A percentile compares a stretch with the other conserved stretches of the same genome.
Conservation (phyloP, 2,797 vertebrate species). For the Allobates femoralis region DNA sequence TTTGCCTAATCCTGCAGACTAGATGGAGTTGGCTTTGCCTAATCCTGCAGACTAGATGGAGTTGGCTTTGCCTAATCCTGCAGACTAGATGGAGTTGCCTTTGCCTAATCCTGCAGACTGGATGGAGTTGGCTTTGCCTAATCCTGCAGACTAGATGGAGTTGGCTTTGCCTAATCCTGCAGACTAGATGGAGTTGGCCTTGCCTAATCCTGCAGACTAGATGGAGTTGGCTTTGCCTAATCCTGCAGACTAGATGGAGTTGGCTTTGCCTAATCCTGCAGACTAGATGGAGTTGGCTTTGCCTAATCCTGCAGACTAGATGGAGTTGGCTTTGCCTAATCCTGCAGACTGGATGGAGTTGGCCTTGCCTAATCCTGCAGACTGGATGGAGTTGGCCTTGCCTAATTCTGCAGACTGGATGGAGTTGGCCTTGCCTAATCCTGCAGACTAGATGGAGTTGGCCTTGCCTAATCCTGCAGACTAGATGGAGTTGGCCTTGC, state of each 20-base stretch:
- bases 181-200: slow-evolving; percentile 38
- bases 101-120: too few species aligned
- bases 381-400: too few species aligned
- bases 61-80: background rate
- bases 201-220: background rate
- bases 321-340: slow-evolving; percentile 1
- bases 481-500: slow-evolving; percentile 27
- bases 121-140: slow-evolving; percentile 23
- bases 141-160: too few species aligned
- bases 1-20: background rate
- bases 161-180: too few species aligned
- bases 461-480: too few species aligned
- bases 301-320: too few species aligned
- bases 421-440: background rate
- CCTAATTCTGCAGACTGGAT: too few species aligned
- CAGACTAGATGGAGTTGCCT: too few species aligned
- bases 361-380: background rate
- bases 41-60: slow-evolving; percentile 43
- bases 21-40: too few species aligned
- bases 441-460: too few species aligned
- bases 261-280: background rate
- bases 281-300: too few species aligned
- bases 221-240: too few species aligned
- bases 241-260: slow-evolving; percentile 40
- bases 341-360: slow-evolving; percentile 15